Percentiles rank a stretch among this genome's conserved stretches.
Conservation (phyloP, 2,888 invertebrate genomes). For the Perizoma affinitatum region DNA sequence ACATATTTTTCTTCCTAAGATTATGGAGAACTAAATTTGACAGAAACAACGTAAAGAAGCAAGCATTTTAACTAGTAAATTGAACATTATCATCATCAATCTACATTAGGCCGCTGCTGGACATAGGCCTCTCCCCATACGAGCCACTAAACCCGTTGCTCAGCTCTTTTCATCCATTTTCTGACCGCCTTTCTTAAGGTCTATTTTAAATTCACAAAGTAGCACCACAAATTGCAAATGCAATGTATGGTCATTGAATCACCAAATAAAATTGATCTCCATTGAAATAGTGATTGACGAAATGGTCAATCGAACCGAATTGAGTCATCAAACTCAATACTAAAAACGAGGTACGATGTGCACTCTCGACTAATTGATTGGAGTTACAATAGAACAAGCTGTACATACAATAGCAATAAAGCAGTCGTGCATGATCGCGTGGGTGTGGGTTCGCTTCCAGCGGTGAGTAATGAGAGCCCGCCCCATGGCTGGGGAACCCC, state of each 20-base stretch:
- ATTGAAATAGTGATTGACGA: slow-evolving; percentile 15
- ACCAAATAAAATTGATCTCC: slow-evolving; percentile 11
- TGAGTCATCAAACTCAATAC: slow-evolving; percentile 17
- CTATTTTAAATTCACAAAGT: too few species aligned
- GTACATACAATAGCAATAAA: slow-evolving; percentile 22
- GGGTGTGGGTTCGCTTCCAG: slow-evolving; percentile 26
- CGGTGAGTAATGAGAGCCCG: slow-evolving; percentile 22
- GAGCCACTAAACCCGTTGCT: too few species aligned
- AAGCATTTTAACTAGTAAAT: too few species aligned
- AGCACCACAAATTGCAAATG: too few species aligned
- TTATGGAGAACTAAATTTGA: too few species aligned
- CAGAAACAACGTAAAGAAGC: too few species aligned
- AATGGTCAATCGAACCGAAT: slow-evolving; percentile 10
- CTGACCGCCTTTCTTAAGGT: too few species aligned
- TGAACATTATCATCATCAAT: too few species aligned
- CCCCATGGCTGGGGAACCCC: slow-evolving; percentile 34
- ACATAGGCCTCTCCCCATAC: too few species aligned
- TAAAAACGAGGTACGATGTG: background rate
- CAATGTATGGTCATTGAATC: background rate
- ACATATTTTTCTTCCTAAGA: too few species aligned
- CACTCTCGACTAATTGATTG: slow-evolving; percentile 16
- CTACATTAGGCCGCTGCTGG: too few species aligned
- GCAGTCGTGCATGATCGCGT: slow-evolving; percentile 18
- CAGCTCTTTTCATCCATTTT: too few species aligned
- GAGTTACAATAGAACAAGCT: slow-evolving; percentile 16